These are phyloP conservation scores for Ernsta delagoae DNA, from an alignment of 2,888 invertebrate genomes.

Conservation along the genomic window DNA sequence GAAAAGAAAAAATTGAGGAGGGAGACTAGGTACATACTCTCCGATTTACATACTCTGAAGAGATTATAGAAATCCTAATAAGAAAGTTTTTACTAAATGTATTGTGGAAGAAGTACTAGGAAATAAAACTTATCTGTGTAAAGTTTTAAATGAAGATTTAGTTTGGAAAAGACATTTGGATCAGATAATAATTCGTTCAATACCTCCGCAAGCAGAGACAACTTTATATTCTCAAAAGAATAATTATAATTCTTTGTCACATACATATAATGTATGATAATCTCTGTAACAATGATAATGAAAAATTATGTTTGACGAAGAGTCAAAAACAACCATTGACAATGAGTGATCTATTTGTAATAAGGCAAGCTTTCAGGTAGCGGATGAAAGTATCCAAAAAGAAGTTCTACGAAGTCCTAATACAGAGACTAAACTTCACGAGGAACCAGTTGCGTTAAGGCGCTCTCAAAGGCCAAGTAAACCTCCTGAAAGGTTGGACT, in stretches of 20 bases:
- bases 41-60: no score
- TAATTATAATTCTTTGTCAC: neutral
- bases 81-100: constrained; percentile 23
- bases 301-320: neutral
- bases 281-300: neutral
- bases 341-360: neutral
- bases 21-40: constrained; percentile 21
- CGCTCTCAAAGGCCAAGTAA: neutral
- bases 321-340: neutral
- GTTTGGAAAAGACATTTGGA: constrained; percentile 26
- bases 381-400: no score
- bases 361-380: no score
- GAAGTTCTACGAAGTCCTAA: no score
- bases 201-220: neutral
- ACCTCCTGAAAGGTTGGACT: constrained; percentile 3
- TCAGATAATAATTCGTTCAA: constrained; percentile 3
- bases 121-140: constrained; percentile 25
- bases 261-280: neutral
- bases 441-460: no score
- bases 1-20: neutral
- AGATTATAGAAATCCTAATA: constrained; percentile 27
- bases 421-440: no score
- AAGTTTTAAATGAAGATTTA: constrained; percentile 26
- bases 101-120: constrained; percentile 19
- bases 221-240: no score